phyloP scores from a whole-genome alignment of 1,140 invertebrate genomes.

The Trachelipus rathkii region DNA sequence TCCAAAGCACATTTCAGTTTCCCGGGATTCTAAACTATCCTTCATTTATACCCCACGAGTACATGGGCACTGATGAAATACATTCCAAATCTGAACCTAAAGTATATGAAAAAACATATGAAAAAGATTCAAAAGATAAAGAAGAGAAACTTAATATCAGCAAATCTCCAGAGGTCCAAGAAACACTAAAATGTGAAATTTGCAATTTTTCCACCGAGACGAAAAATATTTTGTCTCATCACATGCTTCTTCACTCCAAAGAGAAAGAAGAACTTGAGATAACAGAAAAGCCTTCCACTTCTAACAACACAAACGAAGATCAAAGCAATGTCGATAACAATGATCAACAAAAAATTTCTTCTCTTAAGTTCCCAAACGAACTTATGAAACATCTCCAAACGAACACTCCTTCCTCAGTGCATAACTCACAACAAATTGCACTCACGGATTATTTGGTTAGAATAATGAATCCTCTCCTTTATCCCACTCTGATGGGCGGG shows the following conservation, averaged over 20 bases:
- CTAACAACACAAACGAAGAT: not conserved
- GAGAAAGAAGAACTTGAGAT: not conserved
- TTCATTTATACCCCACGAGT: conserved; percentile 33
- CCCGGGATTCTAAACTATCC: conserved; percentile 29
- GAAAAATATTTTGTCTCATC: conserved; percentile 50
- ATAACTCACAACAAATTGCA: conserved; percentile 36
- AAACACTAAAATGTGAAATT: conserved; percentile 50
- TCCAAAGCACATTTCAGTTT: conserved; percentile 28
- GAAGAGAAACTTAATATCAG: conserved; percentile 12
- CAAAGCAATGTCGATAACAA: not conserved
- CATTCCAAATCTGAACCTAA: conserved; percentile 18
- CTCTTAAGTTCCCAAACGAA: not conserved
- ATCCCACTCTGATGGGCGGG: conserved; percentile 33
- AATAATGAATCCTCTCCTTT: conserved; percentile 42
- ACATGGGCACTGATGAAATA: conserved; percentile 31
- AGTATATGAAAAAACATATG: conserved; percentile 32
- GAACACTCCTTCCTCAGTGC: conserved; percentile 29
- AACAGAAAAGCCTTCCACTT: not conserved
- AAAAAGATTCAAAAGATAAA: conserved; percentile 30
- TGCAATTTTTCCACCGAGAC: conserved; percentile 51
- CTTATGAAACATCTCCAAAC: not conserved
- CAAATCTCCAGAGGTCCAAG: conserved; percentile 23
- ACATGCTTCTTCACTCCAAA: conserved; percentile 52
- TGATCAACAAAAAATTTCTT: conserved; percentile 7
- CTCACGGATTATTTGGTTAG: conserved; percentile 45